These are phyloP conservation scores for Bombus terrestris DNA, from an alignment of 1,140 invertebrate genomes.

Conservation along the genomic window DNA sequence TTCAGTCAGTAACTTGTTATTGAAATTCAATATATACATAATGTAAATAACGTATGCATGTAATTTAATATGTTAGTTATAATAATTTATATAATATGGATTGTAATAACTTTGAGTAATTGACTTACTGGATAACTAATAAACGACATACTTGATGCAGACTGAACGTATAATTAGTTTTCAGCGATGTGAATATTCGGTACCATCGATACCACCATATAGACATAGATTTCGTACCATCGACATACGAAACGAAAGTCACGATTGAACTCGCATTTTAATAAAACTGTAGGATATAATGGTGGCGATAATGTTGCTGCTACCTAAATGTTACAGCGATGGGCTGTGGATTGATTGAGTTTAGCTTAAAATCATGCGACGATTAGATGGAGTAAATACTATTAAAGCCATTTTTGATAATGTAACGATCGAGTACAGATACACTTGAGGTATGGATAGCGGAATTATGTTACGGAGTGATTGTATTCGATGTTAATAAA, in stretches of 20 bases:
- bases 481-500: slow-evolving; percentile 47
- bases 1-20: neutral
- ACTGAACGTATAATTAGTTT: slow-evolving; percentile 38
- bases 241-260: slow-evolving; percentile 4
- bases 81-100: slow-evolving; percentile 1
- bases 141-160: slow-evolving; percentile 26
- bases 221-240: slow-evolving; percentile 30
- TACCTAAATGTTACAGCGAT: slow-evolving; percentile 40
- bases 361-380: slow-evolving; percentile 50
- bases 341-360: slow-evolving; percentile 48
- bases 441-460: slow-evolving; percentile 46
- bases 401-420: slow-evolving; percentile 28
- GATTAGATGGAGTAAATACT: slow-evolving; percentile 24
- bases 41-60: neutral
- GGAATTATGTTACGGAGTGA: slow-evolving; percentile 6
- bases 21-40: slow-evolving; percentile 12
- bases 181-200: slow-evolving; percentile 7
- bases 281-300: slow-evolving; percentile 38
- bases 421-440: slow-evolving; percentile 43
- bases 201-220: slow-evolving; percentile 16
- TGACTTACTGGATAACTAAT: slow-evolving; percentile 28
- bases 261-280: slow-evolving; percentile 33
- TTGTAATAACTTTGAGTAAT: neutral
- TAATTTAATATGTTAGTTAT: slow-evolving; percentile 20
- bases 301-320: slow-evolving; percentile 26